A percentile compares a stretch with the other conserved stretches of the same genome.
These are phyloP conservation scores for Acanthopagrus latus DNA, from an alignment of 2,797 vertebrate species.

Conservation along the genomic window DNA sequence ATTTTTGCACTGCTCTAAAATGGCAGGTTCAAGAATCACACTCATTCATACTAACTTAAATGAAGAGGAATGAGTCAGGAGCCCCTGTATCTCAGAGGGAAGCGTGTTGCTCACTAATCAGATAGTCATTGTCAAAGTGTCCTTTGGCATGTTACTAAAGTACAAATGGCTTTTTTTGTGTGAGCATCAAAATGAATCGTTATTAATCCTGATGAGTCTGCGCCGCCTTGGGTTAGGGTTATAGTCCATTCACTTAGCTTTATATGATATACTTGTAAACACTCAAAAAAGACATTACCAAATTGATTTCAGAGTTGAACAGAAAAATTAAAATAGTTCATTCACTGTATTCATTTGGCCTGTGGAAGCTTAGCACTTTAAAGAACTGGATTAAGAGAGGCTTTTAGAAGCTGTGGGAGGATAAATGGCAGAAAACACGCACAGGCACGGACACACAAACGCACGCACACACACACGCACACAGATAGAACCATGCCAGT, in stretches of 20 bases:
- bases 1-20: not conserved
- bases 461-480: slow-evolving; percentile 9
- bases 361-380: not conserved
- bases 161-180: too few relatives aligned
- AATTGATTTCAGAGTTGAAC: not conserved
- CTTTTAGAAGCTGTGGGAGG: slow-evolving; percentile 15
- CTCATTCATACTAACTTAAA: not conserved
- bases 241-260: not conserved
- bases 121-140: too few relatives aligned
- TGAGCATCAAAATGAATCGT: too few relatives aligned
- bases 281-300: not conserved
- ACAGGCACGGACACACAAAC: slow-evolving; percentile 8
- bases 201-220: too few relatives aligned
- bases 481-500: slow-evolving; percentile 15
- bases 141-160: too few relatives aligned
- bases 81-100: too few relatives aligned
- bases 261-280: not conserved
- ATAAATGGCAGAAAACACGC: slow-evolving; percentile 6
- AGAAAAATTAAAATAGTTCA: not conserved
- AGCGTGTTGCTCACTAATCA: too few relatives aligned
- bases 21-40: not conserved
- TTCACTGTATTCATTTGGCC: not conserved
- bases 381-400: slow-evolving; percentile 6
- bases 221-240: too few relatives aligned
- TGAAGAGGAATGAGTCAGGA: not conserved